Percentiles rank a stretch among this genome's conserved stretches.
These are phyloP conservation scores for Tenthredo distinguenda DNA, from an alignment of 2,888 invertebrate genomes.

Conservation along the genomic window DNA sequence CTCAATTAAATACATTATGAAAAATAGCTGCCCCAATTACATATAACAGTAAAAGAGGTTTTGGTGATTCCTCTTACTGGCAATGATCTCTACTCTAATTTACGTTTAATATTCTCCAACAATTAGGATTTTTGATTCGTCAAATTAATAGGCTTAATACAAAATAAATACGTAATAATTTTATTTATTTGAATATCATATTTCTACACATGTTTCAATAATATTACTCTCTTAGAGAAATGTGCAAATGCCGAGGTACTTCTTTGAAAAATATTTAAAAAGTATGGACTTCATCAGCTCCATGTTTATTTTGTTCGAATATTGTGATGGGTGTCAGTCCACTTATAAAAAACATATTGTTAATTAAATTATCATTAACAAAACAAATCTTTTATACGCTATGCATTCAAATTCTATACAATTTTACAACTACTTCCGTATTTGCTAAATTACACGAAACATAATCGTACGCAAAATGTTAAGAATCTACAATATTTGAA, in stretches of 20 bases:
- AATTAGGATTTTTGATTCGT: not conserved
- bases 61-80: not conserved
- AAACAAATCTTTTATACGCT: not conserved
- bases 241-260: conserved; percentile 24
- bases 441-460: not conserved
- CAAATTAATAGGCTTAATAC: not conserved
- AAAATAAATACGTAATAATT: conserved; percentile 27
- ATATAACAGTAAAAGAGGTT: not conserved
- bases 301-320: not conserved
- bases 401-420: not conserved
- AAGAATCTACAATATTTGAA: not conserved
- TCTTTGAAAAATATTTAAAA: not conserved
- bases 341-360: not conserved
- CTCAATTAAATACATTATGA: not conserved
- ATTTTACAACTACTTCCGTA: not conserved
- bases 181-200: conserved; percentile 44
- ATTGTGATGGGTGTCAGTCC: not conserved
- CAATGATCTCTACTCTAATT: not conserved
- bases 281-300: not conserved
- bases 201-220: conserved; percentile 28
- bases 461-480: not conserved
- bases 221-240: not conserved
- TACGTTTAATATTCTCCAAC: not conserved
- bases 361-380: not conserved
- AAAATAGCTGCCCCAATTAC: not conserved